These are phyloP conservation scores for Anser cygnoides DNA, from an alignment of 2,113 vertebrate species.

Conservation along the genomic window DNA sequence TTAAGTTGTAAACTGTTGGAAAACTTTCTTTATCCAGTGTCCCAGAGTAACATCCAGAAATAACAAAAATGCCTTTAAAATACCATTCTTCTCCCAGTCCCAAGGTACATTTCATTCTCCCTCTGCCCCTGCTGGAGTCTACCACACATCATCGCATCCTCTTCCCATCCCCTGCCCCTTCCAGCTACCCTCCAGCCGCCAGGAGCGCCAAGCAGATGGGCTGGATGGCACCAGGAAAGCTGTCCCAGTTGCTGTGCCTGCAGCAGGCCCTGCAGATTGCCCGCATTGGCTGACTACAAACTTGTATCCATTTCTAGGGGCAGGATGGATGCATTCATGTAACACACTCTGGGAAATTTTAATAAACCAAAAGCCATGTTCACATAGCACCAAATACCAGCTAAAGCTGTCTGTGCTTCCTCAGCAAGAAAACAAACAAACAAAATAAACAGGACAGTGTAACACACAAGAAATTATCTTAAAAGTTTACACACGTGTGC, in stretches of 20 bases:
- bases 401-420: not conserved
- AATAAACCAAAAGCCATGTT: not conserved
- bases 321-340: rapidly evolving
- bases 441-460: not conserved
- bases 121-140: not conserved
- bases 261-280: not conserved
- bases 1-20: not conserved
- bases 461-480: not conserved
- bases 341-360: not conserved
- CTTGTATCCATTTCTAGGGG: not conserved
- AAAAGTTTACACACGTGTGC: not conserved
- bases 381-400: not conserved
- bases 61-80: not conserved
- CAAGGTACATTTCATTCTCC: not conserved
- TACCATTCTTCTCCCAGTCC: not conserved
- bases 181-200: not conserved
- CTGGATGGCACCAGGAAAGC: not conserved
- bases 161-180: not conserved
- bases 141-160: not conserved
- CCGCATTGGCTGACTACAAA: rapidly evolving
- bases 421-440: not conserved
- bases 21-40: not conserved
- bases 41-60: not conserved
- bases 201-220: not conserved
- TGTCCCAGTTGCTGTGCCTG: rapidly evolving